Conservation (phyloP, 1,140 invertebrate species). For the Drosophila micromelanica region DNA sequence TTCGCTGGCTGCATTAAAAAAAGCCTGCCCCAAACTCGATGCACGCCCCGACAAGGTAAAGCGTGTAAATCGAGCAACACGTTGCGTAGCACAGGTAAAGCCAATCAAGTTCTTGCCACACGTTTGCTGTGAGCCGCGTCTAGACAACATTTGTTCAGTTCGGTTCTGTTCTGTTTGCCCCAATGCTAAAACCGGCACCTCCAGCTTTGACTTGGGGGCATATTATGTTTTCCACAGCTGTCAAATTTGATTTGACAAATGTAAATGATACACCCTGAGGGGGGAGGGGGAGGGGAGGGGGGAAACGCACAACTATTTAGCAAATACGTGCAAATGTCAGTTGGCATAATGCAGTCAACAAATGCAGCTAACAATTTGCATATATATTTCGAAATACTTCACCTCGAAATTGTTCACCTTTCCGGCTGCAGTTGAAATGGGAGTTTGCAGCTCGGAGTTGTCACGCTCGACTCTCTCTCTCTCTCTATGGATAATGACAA, state of each 20-base stretch:
- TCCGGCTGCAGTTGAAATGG: no score
- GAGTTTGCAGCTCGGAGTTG: no score
- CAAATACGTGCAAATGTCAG: conserved; percentile 24
- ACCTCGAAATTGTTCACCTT: no score
- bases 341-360: conserved; percentile 34
- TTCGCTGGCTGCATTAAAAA: background rate
- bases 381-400: conserved; percentile 31
- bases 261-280: conserved; percentile 68
- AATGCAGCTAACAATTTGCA: conserved; percentile 29
- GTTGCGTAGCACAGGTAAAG: conserved; percentile 23
- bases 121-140: conserved; percentile 2
- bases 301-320: background rate
- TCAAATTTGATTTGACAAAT: conserved; percentile 83
- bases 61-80: background rate
- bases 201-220: conserved; percentile 10
- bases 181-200: conserved; percentile 3
- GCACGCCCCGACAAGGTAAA: background rate
- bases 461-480: conserved; percentile 2
- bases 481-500: conserved; percentile 25
- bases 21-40: background rate
- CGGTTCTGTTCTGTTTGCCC: conserved; percentile 19
- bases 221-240: conserved; percentile 81
- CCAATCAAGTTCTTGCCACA: conserved; percentile 48
- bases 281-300: background rate
- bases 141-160: no score